Percentiles rank a stretch among this genome's conserved stretches.
Evolutionary conservation across 2,797 vertebrate species (phyloP).

Genomic region (Etheostoma nigrum): DNA sequence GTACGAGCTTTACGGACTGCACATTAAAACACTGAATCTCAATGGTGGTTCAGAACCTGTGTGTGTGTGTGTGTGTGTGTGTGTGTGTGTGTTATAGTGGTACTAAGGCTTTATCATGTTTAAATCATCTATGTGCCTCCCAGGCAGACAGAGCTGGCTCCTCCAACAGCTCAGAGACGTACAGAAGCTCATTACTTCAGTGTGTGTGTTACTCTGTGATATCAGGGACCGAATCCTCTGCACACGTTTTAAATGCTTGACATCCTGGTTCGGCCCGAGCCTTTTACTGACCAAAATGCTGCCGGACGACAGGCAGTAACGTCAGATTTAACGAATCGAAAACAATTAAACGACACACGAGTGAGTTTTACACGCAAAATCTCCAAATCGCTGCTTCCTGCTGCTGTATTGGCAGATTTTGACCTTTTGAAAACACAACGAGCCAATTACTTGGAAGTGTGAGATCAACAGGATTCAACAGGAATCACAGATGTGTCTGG

Average conservation of each 20-base stretch:
- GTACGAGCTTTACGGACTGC: conserved; percentile 20
- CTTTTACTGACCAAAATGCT: too few species aligned
- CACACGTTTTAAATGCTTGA: fast-evolving
- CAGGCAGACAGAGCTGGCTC: neutral
- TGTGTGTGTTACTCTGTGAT: neutral
- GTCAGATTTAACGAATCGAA: neutral
- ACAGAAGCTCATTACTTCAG: neutral
- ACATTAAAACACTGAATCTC: conserved; percentile 27
- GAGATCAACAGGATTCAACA: too few species aligned
- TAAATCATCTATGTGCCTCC: conserved; percentile 1
- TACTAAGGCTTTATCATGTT: neutral
- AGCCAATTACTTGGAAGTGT: too few species aligned
- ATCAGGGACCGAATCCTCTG: neutral
- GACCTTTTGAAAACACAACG: neutral
- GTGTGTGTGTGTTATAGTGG: too few species aligned
- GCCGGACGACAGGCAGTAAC: neutral
- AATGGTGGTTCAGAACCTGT: neutral
- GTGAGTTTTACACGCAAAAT: too few species aligned
- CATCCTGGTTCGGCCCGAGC: neutral
- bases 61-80: conserved; percentile 1
- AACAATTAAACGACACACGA: too few species aligned
- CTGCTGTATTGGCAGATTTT: neutral
- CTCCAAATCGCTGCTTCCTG: neutral
- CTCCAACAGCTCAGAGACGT: neutral
- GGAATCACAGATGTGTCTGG: neutral